Base-by-base conservation (phyloP, 2,113 vertebrate species). In the Dasyprocta punctata region DNA sequence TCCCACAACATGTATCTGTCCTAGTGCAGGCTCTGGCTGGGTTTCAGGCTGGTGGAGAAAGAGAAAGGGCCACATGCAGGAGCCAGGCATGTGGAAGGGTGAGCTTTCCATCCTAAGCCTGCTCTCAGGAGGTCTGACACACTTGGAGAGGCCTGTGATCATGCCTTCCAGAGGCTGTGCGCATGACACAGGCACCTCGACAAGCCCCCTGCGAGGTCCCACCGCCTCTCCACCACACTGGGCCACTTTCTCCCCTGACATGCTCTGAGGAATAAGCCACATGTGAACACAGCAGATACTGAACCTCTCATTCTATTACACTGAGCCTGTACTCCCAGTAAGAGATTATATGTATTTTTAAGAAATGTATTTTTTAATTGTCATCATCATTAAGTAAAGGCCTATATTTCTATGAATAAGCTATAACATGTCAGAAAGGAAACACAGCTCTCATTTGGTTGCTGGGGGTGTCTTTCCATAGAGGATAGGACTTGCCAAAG, bases 311-410 rank as follows among this genome's bases (percentile, higher is more conserved):
- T 44, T 90, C 63, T 82, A 54, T 73, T 30, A 94, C 44, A 33
- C 86, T 90, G 56, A 92, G 63, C 54, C 38, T n/a, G 92, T 58
- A 89, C 19, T 47, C 61, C 78, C 44, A 87, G 84, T 97, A 88
- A 90, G 83, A 77, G 81, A 41, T 36, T 44, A 41, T 60, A 36
- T 82, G 1, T 78, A 90, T 93, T 94, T 96, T 86, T 89, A 88
- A 92, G 84, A 93, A 93, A 56, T 71, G 58, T 17, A 19, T 94
- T 92, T 92, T 33, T 77, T 96, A n/a, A 20, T 86, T 92, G 20
- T 3, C 19, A 58, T 81, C 38, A 58, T 92, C 52, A 36, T 63
- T 93, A 91, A 89, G 69, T 67, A 75, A 93, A 93, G 86, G 26
- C 52, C 63, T 94, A 3, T 54, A 61, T 94, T 96, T 65, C 52